A percentile compares a stretch with the other conserved stretches of the same genome.
These are phyloP conservation scores for Zaprionus camerounensis DNA, from an alignment of 1,140 invertebrate genomes.

Conservation along the genomic window DNA sequence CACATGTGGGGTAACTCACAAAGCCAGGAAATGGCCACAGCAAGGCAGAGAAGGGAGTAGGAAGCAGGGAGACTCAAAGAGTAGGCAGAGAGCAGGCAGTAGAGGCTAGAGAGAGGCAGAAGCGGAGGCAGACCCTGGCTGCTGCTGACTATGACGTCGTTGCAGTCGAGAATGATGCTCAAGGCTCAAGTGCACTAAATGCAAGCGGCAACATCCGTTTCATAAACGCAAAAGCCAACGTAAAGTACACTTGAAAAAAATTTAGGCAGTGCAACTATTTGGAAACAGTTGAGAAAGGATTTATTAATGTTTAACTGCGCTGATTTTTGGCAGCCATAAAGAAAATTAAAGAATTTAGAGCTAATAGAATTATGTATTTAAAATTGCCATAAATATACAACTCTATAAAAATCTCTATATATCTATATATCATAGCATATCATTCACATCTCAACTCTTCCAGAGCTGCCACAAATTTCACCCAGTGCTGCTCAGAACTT, in stretches of 20 bases:
- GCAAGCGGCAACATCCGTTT: constrained; percentile 80
- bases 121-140: neutral
- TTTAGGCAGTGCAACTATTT: neutral
- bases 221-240: constrained; percentile 66
- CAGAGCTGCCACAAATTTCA: constrained; percentile 15
- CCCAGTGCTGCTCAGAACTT: constrained; percentile 4
- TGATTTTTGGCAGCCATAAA: too few species aligned
- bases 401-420: too few species aligned
- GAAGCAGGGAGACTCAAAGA: neutral
- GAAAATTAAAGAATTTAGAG: neutral
- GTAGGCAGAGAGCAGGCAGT: neutral
- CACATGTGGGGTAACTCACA: constrained; percentile 44
- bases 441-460: neutral
- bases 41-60: neutral
- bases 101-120: neutral
- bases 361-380: too few species aligned
- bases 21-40: constrained; percentile 34
- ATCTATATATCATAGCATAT: too few species aligned
- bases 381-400: neutral
- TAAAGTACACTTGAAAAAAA: constrained; percentile 21
- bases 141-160: neutral
- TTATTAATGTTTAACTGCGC: neutral
- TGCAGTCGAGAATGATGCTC: constrained; percentile 45
- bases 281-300: neutral
- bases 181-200: constrained; percentile 80